phyloP scores from a whole-genome alignment of 2,113 vertebrate species.

The Maylandia zebra region DNA sequence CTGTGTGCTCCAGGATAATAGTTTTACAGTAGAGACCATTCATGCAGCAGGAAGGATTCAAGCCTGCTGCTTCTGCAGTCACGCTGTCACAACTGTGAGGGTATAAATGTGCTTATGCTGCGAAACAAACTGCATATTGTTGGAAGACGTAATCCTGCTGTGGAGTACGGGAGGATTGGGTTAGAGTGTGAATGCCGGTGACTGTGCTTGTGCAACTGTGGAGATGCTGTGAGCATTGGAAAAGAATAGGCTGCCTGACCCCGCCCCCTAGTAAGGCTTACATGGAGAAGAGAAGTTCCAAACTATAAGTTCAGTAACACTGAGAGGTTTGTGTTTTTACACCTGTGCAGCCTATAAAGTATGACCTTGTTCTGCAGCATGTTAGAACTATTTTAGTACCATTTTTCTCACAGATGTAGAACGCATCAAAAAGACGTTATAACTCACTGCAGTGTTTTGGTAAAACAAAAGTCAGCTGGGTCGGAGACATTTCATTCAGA shows the following conservation, averaged over 20 bases:
- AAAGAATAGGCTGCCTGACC: background rate
- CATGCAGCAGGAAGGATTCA: background rate
- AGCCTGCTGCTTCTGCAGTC: background rate
- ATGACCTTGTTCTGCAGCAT: background rate
- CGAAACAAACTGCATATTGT: background rate
- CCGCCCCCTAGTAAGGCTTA: background rate
- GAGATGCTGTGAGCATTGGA: background rate
- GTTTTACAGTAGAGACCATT: constrained; percentile 15
- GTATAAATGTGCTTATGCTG: background rate
- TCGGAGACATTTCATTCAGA: background rate
- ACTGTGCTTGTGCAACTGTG: background rate
- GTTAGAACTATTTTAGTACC: background rate
- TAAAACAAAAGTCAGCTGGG: background rate
- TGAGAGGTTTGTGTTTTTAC: background rate
- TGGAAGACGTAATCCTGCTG: background rate
- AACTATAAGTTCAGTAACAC: background rate
- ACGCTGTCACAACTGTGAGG: background rate
- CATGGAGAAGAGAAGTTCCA: background rate
- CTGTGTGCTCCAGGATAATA: constrained; percentile 35
- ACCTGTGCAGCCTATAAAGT: background rate
- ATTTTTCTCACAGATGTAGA: background rate
- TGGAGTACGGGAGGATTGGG: constrained; percentile 5
- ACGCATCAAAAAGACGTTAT: background rate
- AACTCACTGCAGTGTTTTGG: background rate
- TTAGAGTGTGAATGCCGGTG: constrained; percentile 11